Base-by-base conservation (phyloP, 2,797 vertebrate genomes). In the Eremophila alpestris region DNA sequence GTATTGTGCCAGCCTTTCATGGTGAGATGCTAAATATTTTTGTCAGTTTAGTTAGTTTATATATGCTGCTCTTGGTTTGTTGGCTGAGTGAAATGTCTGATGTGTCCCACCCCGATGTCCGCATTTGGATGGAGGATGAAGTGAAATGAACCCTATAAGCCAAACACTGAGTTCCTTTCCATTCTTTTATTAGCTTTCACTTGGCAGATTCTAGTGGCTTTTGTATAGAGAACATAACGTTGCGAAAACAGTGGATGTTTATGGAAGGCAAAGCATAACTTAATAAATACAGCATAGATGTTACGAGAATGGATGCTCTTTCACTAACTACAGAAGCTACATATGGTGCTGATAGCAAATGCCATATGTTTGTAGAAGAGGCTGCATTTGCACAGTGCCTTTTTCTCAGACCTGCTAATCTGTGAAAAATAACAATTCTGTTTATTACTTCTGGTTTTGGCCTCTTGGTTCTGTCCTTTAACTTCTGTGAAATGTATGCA, bases 311-410 rank as follows among this genome's bases (percentile, higher is more conserved):
- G 93, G 86, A 95, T 95, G 95, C 88, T 94, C 81, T 95, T 96
- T 89, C 75, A 0, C 60, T 77, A 77, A 90, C 68, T 93, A 89
- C 87, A 83, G 92, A 73, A 96, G 73, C 93, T 96, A 63, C 94
- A 97, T 97, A 93, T 96, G 93, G 94, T 94, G 92, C 94, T 95
- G 92, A 94, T 74, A 95, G 90, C 69, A 94, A 92, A 60, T 87
- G 92, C 93, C 95, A 94, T 96, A 95, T 95, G 94, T 87, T 95
- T 95, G 69, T 51, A 75, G 87, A 83, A 95, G 78, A 91, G 89
- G 87, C 92, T 94, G 62, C 73, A 85, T 92, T 95, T 94, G 58
- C 95, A 90, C 55, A 78, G 76, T 78, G 90, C 76, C 60, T 95
- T 94, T 89, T 92, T 85, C 62, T 83, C 78, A 93, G 87, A 91